Evolutionary conservation across 1,140 invertebrate genomes (phyloP).

Genomic region (Drosophila kepulauana): DNA sequence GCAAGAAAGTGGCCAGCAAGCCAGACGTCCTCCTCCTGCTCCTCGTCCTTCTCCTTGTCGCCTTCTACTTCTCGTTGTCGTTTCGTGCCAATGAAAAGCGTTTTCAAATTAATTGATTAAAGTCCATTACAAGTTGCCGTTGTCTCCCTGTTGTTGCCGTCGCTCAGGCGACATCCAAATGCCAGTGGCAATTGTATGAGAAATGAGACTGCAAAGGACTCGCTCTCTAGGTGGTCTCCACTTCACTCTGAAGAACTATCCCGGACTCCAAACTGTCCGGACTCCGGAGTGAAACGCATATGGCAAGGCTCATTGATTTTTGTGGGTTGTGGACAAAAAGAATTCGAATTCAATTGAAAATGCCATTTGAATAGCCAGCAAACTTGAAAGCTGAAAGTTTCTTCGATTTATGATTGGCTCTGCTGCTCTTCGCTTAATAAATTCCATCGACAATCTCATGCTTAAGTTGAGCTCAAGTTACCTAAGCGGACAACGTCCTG

Average conservation of each 20-base stretch:
- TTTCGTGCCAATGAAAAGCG: slow-evolving; percentile 73
- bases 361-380: background rate
- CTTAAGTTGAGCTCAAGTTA: slow-evolving; percentile 19
- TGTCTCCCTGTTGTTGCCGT: slow-evolving; percentile 8
- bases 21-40: slow-evolving; percentile 43
- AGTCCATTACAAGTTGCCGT: slow-evolving; percentile 80
- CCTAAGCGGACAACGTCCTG: slow-evolving; percentile 14
- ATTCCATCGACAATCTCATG: slow-evolving; percentile 17
- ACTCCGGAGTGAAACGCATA: slow-evolving; percentile 40
- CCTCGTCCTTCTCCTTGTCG: background rate
- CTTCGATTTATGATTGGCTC: slow-evolving; percentile 22
- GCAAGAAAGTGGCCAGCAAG: slow-evolving; percentile 66
- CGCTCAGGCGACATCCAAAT: slow-evolving; percentile 57
- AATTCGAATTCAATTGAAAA: background rate
- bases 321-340: background rate
- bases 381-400: slow-evolving; percentile 3
- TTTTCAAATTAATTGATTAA: slow-evolving; percentile 84
- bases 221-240: slow-evolving; percentile 34
- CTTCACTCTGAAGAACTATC: slow-evolving; percentile 34
- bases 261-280: background rate
- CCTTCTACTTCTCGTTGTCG: background rate
- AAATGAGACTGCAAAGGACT: slow-evolving; percentile 68
- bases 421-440: slow-evolving; percentile 14
- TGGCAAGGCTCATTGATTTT: slow-evolving; percentile 66
- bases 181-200: slow-evolving; percentile 82